phyloP scores from a whole-genome alignment of 2,888 invertebrate genomes.

The Micropterix aruncella region DNA sequence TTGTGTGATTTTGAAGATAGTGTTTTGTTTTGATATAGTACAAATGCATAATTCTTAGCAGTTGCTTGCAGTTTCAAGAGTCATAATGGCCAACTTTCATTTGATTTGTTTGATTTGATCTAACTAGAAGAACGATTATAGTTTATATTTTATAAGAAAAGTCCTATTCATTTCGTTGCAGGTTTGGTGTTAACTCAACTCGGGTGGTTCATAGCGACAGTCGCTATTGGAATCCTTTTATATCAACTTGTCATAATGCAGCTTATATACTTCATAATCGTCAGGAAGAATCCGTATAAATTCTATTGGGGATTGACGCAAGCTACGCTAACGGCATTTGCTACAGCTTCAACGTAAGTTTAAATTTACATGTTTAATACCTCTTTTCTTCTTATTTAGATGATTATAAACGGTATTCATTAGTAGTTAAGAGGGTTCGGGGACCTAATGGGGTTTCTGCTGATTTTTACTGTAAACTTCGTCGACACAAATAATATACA shows the following conservation, averaged over 20 bases:
- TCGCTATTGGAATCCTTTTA: conserved; percentile 65
- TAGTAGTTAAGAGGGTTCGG: not conserved
- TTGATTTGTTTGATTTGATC: no score
- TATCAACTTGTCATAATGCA: conserved; percentile 80
- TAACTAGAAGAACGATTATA: no score
- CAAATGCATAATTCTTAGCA: not conserved
- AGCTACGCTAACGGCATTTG: conserved; percentile 76
- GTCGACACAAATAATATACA: no score
- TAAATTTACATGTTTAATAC: not conserved
- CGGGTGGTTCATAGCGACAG: conserved; percentile 68
- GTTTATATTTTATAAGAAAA: no score
- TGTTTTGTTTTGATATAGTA: no score
- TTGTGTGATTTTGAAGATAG: not conserved
- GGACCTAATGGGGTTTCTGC: not conserved
- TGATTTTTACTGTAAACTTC: no score
- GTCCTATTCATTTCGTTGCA: conserved; percentile 17
- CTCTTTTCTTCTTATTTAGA: no score
- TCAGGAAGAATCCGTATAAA: conserved; percentile 73
- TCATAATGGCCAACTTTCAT: not conserved
- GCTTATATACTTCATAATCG: conserved; percentile 64
- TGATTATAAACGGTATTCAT: no score
- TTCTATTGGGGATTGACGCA: conserved; percentile 74
- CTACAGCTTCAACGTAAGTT: conserved; percentile 81
- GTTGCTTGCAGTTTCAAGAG: not conserved
- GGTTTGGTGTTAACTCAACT: conserved; percentile 50